Evolutionary conservation across 2,888 invertebrate genomes (phyloP).

Genomic region (Drosophila colorata): DNA sequence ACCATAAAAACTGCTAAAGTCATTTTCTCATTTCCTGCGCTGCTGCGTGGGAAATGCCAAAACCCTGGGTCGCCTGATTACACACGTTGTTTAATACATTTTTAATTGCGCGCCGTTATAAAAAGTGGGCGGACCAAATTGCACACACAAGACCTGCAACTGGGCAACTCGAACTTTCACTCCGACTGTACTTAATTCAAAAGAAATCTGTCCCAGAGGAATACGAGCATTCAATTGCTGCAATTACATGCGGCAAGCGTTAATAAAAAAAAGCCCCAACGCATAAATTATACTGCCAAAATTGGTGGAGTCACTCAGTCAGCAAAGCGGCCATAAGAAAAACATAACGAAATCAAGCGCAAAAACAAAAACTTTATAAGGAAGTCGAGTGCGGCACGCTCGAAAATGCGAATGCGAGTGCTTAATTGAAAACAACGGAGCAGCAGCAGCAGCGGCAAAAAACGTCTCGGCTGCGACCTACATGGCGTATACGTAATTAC

Average conservation of each 20-base stretch:
- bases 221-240: constrained; percentile 31
- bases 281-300: constrained; percentile 73
- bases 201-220: constrained; percentile 58
- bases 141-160: constrained; percentile 22
- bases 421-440: constrained; percentile 63
- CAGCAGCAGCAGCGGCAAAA: constrained; percentile 16
- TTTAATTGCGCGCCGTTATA: constrained; percentile 63
- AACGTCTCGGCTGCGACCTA: constrained; percentile 59
- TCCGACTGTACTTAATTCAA: constrained; percentile 36
- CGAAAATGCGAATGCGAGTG: constrained; percentile 51
- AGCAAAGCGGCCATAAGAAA: constrained; percentile 17
- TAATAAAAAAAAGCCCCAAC: constrained; percentile 42
- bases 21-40: constrained; percentile 56
- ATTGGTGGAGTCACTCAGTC: constrained; percentile 48
- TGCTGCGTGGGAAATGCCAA: constrained; percentile 64
- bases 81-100: constrained; percentile 62
- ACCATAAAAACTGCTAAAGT: constrained; percentile 42
- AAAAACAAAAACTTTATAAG: constrained; percentile 63
- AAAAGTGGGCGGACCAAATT: constrained; percentile 10
- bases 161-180: constrained; percentile 60
- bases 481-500: constrained; percentile 80
- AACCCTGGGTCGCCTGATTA: constrained; percentile 17
- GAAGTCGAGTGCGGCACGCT: constrained; percentile 67
- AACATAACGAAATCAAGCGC: constrained; percentile 20
- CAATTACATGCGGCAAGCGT: constrained; percentile 60